Evolutionary conservation across 2,888 invertebrate species (phyloP).

Genomic region (Caenorhabditis sp.): DNA sequence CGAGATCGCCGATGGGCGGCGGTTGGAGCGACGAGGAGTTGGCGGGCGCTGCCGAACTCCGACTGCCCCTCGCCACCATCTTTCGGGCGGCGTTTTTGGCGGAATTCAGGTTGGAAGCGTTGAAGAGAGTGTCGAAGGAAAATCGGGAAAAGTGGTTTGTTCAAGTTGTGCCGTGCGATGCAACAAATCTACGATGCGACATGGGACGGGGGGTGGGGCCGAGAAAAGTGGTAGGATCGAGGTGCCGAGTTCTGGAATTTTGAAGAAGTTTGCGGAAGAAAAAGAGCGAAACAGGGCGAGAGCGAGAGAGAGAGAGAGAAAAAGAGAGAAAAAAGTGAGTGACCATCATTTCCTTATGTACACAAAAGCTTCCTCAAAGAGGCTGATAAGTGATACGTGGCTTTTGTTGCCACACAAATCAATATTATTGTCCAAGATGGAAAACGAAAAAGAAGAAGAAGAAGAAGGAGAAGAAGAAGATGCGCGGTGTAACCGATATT

Average conservation of each 20-base stretch:
- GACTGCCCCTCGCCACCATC: slow-evolving; percentile 50
- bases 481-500: neutral
- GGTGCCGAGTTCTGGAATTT: no score
- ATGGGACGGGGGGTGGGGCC: slow-evolving; percentile 12
- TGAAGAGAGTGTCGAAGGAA: neutral
- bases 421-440: no score
- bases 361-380: no score
- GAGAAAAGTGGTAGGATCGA: no score
- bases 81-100: neutral
- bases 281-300: neutral
- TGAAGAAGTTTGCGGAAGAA: no score
- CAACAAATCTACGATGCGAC: slow-evolving; percentile 54
- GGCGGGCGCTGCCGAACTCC: slow-evolving; percentile 24
- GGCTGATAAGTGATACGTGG: no score
- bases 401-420: no score
- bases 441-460: neutral
- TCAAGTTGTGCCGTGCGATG: slow-evolving; percentile 53
- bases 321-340: neutral
- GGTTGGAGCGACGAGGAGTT: slow-evolving; percentile 14
- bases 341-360: no score
- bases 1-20: slow-evolving; percentile 53
- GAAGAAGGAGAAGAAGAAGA: slow-evolving; percentile 7
- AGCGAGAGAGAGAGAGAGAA: slow-evolving; percentile 11
- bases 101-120: slow-evolving; percentile 1
- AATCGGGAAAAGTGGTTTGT: slow-evolving; percentile 1